These are phyloP conservation scores for Stichopus chloronotus DNA, from an alignment of 35 echinoderm and acorn worm genomes.

Conservation along the genomic window DNA sequence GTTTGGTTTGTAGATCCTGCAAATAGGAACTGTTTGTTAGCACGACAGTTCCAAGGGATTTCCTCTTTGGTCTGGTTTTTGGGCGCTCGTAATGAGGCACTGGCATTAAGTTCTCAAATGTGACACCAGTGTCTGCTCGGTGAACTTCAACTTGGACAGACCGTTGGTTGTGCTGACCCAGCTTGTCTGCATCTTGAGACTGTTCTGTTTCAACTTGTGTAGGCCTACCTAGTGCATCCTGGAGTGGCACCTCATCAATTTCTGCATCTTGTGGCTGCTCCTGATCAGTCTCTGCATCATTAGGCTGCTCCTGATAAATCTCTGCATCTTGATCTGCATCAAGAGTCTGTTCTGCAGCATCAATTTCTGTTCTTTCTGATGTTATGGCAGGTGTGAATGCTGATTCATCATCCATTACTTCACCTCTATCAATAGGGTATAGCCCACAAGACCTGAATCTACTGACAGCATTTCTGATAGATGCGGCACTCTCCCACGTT, in stretches of 20 bases:
- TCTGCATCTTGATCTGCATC: neutral
- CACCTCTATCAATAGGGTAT: slow-evolving; percentile 50
- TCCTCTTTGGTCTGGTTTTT: too few species aligned
- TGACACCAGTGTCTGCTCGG: neutral
- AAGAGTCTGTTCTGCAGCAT: neutral
- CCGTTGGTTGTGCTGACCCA: slow-evolving; percentile 28
- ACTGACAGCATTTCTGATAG: slow-evolving; percentile 38
- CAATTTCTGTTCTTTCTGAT: slow-evolving; percentile 43
- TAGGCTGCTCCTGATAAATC: neutral
- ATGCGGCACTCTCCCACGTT: slow-evolving; percentile 10
- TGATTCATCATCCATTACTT: slow-evolving; percentile 24
- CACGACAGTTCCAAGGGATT: too few species aligned
- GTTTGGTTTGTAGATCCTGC: too few species aligned
- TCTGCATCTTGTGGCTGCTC: slow-evolving; percentile 17
- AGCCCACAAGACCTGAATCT: slow-evolving; percentile 41
- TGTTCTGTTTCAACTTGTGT: slow-evolving; percentile 20
- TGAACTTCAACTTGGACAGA: slow-evolving; percentile 38
- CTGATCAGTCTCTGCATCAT: slow-evolving; percentile 21
- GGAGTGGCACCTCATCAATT: slow-evolving; percentile 25
- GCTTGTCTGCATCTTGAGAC: slow-evolving; percentile 21
- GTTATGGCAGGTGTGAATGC: slow-evolving; percentile 32
- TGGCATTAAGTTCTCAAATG: slow-evolving; percentile 17
- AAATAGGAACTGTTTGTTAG: too few species aligned
- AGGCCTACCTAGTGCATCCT: neutral
- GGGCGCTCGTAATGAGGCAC: too few species aligned